phyloP scores from a whole-genome alignment of 1,140 invertebrate genomes.

The Tyrophagus putrescentiae region DNA sequence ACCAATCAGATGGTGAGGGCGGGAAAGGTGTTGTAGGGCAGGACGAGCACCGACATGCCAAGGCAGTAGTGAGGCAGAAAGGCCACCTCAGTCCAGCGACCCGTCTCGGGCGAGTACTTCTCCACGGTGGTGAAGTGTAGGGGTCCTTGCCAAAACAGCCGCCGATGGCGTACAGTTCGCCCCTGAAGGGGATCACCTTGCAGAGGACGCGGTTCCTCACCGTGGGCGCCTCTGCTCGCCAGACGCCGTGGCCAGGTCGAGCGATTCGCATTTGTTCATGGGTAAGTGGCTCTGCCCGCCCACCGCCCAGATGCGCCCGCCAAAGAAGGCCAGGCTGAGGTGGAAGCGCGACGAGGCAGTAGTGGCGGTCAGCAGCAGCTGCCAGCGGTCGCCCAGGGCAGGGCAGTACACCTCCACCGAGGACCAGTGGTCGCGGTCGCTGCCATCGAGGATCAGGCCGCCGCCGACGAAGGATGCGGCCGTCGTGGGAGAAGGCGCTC shows the following conservation, averaged over 20 bases:
- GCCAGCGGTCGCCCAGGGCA: slow-evolving; percentile 44
- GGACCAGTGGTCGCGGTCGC: slow-evolving; percentile 36
- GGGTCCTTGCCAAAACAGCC: slow-evolving; percentile 20
- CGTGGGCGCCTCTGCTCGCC: slow-evolving; percentile 23
- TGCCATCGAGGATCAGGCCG: slow-evolving; percentile 46
- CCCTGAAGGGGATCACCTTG: slow-evolving; percentile 26
- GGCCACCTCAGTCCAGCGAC: neutral
- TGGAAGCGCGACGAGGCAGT: slow-evolving; percentile 63
- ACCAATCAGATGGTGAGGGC: neutral
- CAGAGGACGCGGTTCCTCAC: slow-evolving; percentile 23
- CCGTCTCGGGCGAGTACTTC: neutral
- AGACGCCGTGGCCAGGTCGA: slow-evolving; percentile 19
- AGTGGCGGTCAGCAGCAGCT: slow-evolving; percentile 47
- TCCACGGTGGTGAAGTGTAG: slow-evolving; percentile 4
- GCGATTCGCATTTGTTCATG: slow-evolving; percentile 27
- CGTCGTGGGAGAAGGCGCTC: slow-evolving; percentile 31
- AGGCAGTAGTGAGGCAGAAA: slow-evolving; percentile 1
- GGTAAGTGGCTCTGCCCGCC: slow-evolving; percentile 60
- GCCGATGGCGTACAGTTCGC: slow-evolving; percentile 18
- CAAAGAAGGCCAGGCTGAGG: slow-evolving; percentile 53
- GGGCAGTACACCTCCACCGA: slow-evolving; percentile 36
- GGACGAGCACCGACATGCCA: neutral
- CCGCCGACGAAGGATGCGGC: too few species aligned
- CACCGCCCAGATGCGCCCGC: slow-evolving; percentile 51
- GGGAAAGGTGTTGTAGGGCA: neutral